phyloP scores from a whole-genome alignment of 2,113 vertebrate genomes.

The Mirza zaza region DNA sequence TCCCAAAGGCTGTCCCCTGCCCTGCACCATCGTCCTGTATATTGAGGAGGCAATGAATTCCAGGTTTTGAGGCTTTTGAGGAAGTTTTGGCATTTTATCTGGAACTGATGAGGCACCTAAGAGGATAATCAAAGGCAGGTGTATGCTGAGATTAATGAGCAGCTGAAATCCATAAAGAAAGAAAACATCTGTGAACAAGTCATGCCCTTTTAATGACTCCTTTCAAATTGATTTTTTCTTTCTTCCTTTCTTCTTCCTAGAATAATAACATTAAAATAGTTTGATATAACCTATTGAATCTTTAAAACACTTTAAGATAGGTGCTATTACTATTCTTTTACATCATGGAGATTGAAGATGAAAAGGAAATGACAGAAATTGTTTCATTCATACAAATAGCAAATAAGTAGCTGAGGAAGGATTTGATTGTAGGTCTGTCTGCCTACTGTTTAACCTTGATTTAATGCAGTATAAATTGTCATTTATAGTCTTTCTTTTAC shows the following conservation, averaged over 20 bases:
- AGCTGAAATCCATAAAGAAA: neutral
- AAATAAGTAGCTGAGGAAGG: neutral
- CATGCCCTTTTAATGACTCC: neutral
- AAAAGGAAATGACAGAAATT: constrained; percentile 5
- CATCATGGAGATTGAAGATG: neutral
- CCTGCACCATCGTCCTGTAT: neutral
- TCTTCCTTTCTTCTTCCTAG: neutral
- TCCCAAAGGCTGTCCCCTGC: neutral
- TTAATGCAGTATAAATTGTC: neutral
- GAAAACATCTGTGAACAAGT: neutral
- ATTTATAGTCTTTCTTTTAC: neutral
- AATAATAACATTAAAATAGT: neutral
- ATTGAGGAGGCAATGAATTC: neutral
- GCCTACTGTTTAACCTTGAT: neutral
- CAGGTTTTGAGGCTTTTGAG: neutral
- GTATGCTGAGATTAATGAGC: neutral
- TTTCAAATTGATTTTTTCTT: neutral
- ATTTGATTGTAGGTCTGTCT: neutral
- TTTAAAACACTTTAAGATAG: neutral
- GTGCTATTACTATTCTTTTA: neutral
- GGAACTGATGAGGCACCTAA: neutral
- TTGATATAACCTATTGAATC: neutral
- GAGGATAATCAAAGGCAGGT: neutral
- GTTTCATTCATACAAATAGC: neutral
- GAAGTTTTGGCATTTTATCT: neutral